A percentile compares a stretch with the other conserved stretches of the same genome.
Evolutionary conservation across 2,797 vertebrate genomes (phyloP).

Genomic region (Macroramphosus scolopax): DNA sequence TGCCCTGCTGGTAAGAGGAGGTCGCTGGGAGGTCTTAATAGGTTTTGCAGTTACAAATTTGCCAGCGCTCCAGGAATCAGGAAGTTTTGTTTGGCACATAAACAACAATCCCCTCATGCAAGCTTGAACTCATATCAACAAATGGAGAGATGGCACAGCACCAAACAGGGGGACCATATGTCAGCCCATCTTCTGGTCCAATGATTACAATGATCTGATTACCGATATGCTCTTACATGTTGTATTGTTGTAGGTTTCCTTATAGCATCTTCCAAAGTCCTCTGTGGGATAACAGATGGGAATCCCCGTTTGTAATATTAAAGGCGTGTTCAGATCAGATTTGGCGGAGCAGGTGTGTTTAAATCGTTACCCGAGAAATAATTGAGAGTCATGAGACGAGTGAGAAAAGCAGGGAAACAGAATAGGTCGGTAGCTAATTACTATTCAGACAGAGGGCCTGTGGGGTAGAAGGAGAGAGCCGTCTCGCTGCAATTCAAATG

Average conservation of each 20-base stretch:
- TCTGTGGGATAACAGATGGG: too few species aligned
- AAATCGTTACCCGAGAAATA: slow-evolving; percentile 8
- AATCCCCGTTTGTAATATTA: slow-evolving; percentile 25
- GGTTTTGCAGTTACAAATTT: slow-evolving; percentile 34
- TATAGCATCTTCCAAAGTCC: too few species aligned
- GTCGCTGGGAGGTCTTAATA: slow-evolving; percentile 28
- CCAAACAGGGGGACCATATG: slow-evolving; percentile 11
- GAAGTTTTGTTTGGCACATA: slow-evolving; percentile 19
- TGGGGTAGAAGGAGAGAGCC: slow-evolving; percentile 38
- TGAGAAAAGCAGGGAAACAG: slow-evolving; percentile 24
- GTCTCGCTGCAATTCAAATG: slow-evolving; percentile 53
- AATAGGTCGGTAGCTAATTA: slow-evolving; percentile 60
- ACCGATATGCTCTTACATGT: too few species aligned
- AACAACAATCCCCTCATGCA: slow-evolving; percentile 10
- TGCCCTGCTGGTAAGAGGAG: slow-evolving; percentile 24
- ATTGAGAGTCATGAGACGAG: slow-evolving; percentile 17
- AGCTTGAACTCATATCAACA: slow-evolving; percentile 24
- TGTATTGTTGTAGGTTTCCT: too few species aligned
- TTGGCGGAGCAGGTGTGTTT: slow-evolving; percentile 27
- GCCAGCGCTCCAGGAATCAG: slow-evolving; percentile 5
- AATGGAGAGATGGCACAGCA: slow-evolving; percentile 8
- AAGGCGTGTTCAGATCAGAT: slow-evolving; percentile 13
- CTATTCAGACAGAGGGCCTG: slow-evolving; percentile 64
- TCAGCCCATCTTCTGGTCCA: not conserved
- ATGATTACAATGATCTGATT: too few species aligned